Evolutionary conservation across 2,113 vertebrate genomes (phyloP), one percentile per base, ranked within the genome.

Genomic region (Leuciscus idus): DNA sequence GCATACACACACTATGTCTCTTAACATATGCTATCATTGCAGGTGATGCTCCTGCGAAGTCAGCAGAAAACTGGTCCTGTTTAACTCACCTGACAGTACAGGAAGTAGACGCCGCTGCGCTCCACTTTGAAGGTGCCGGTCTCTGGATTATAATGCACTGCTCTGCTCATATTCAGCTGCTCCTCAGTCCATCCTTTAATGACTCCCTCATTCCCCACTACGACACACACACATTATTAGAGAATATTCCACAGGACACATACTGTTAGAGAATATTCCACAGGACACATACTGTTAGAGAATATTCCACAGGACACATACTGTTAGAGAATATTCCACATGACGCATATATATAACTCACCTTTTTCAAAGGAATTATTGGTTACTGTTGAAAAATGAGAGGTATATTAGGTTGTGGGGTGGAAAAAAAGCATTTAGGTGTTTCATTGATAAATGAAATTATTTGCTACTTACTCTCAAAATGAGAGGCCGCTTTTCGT

Each of bases 181-280:
- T 95, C 94, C 90, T 97, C 96, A 2, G 93, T 95, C 97, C 97
- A 98, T 88, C 96, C 95, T 78, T 95, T 96, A 91, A 98, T 96
- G 36, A 96, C 95, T 4, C 97, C 97, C 1, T 96, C 94, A 19
- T 89, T 88, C 87, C 93, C 95, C 70, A 95, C 95, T 96, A 89
- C 17, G 15, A 88, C 26, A 57, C 77, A 85, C 39, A 61, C 59
- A 26, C 26, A 84, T 17, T 59, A 70, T 36, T 79, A 55, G 15
- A 28, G 5, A 83, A 64, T 48, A 73, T 12, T 72, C 10, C 64
- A 77, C 36, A n/a, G 6, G 61, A 55, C 6, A 21, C 61, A 39
- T 6, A 39, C 5, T 26, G 26, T 26, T 26, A 26, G 26, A 26
- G 26, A 26, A 26, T 26, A 26, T 26, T 26, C 26, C 26, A 26